Percentiles rank a stretch among this genome's conserved stretches.
These are phyloP conservation scores for Leistus spinibarbis DNA, from an alignment of 2,888 invertebrate species.

Conservation along the genomic window DNA sequence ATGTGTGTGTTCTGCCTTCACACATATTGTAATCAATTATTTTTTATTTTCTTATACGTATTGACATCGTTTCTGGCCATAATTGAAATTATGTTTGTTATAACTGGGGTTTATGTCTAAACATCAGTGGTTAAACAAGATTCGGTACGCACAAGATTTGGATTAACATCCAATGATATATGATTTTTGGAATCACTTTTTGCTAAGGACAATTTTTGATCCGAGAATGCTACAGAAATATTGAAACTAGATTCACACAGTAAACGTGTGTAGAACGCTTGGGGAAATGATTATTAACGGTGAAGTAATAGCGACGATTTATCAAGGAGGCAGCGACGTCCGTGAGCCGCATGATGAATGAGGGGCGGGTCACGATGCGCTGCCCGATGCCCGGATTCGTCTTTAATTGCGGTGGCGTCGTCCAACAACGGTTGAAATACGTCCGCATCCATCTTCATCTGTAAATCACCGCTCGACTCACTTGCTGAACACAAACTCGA, in stretches of 20 bases:
- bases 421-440: conserved; percentile 49
- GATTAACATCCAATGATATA: no score
- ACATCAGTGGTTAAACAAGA: no score
- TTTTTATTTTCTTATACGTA: not conserved
- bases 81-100: no score
- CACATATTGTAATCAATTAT: not conserved
- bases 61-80: no score
- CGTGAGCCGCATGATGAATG: conserved; percentile 50
- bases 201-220: no score
- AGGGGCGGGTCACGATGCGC: conserved; percentile 2
- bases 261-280: conserved; percentile 41
- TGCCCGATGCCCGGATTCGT: not conserved
- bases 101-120: no score
- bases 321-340: conserved; percentile 45
- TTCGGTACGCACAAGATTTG: no score
- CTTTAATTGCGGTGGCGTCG: conserved; percentile 48
- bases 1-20: not conserved
- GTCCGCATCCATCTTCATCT: conserved; percentile 56
- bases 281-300: conserved; percentile 53
- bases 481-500: conserved; percentile 54
- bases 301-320: conserved; percentile 48
- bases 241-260: no score
- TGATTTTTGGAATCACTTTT: no score
- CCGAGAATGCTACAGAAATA: no score
- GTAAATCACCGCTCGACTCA: conserved; percentile 52